Evolutionary conservation across 1,140 invertebrate genomes (phyloP), one percentile per base, ranked within the genome.

Genomic region (Ganaspis sp.): DNA sequence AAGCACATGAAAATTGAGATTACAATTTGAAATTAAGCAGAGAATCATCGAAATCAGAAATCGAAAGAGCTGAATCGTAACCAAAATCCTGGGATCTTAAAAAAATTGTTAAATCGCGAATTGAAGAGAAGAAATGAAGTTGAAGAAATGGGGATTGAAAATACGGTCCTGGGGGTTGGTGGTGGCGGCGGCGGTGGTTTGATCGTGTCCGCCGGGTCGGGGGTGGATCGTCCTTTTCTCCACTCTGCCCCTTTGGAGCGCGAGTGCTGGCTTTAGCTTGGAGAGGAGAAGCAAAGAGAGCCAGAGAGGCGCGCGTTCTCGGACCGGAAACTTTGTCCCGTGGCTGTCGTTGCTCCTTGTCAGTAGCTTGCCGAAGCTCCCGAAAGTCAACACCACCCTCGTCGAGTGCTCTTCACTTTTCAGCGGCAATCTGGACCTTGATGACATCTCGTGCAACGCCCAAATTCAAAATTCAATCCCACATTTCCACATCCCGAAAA

Each of bases 261-360:
- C 21, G 21, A 64, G 9, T 58, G 54, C 19, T 64, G 11, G 54
- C 54, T 29, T 64, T 26, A 29, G 58, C 23, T 64, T 64, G 29
- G n/a, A 5, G n/a, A 15, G 45, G 4, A 17, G 17, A 17, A 45
- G 15, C 23, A 21, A 58, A 26, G 1, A 58, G 54, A 29, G 58
- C 26, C 58, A 64, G 58, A 64, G 58, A 64, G 58, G 58, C 58
- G 58, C 58, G 58, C 58, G 26, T 64, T 64, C 58, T 64, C 58
- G 12, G 26, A 64, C 58, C 58, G 23, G 58, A 26, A 29, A 26
- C 58, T 15, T 29, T 12, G 58, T 64, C 21, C 23, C 54, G 54
- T 12, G 19, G 19, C 23, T 2, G 1, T 40, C 38, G 9, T 40
- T 12, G 9, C 15, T 9, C n/a, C n/a, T 34, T 5, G 45, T 11